Conservation (phyloP, 2,888 invertebrate species). For the Blastobasis adustella region DNA sequence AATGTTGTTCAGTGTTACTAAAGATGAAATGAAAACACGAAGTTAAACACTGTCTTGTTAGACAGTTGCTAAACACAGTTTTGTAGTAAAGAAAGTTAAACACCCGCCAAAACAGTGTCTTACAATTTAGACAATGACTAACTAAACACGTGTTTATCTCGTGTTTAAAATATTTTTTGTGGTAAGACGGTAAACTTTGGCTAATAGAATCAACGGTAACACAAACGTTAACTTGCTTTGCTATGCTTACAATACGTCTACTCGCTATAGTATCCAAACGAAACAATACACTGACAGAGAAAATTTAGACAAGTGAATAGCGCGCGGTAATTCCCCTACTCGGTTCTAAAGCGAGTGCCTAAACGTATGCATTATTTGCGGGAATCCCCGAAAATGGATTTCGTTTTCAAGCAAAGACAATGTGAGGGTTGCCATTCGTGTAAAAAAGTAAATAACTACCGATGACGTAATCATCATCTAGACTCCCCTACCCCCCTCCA, state of each 20-base stretch:
- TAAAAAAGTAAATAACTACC: constrained; percentile 14
- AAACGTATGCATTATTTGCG: constrained; percentile 1
- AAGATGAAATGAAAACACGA: too few species aligned
- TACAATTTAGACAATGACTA: too few species aligned
- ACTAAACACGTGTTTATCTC: too few species aligned
- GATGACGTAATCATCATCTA: constrained; percentile 20
- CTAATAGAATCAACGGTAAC: constrained; percentile 8
- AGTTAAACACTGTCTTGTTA: too few species aligned
- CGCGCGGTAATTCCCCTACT: constrained; percentile 6
- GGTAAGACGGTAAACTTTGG: too few species aligned
- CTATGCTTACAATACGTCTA: constrained; percentile 10
- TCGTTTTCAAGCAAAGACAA: constrained; percentile 8
- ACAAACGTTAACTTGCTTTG: constrained; percentile 8
- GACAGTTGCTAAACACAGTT: too few species aligned
- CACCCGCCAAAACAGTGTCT: too few species aligned
- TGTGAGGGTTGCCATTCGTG: constrained; percentile 11
- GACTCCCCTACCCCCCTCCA: constrained; percentile 18
- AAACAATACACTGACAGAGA: constrained; percentile 10
- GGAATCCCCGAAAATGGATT: neutral
- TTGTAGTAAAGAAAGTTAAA: too few species aligned
- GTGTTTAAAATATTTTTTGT: too few species aligned
- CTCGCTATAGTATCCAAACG: constrained; percentile 10
- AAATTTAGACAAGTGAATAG: constrained; percentile 10
- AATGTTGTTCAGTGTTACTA: too few species aligned
- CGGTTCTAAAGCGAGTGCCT: constrained; percentile 4